Conservation (phyloP, 2,797 vertebrate genomes). For the Enteromius mattozi region DNA sequence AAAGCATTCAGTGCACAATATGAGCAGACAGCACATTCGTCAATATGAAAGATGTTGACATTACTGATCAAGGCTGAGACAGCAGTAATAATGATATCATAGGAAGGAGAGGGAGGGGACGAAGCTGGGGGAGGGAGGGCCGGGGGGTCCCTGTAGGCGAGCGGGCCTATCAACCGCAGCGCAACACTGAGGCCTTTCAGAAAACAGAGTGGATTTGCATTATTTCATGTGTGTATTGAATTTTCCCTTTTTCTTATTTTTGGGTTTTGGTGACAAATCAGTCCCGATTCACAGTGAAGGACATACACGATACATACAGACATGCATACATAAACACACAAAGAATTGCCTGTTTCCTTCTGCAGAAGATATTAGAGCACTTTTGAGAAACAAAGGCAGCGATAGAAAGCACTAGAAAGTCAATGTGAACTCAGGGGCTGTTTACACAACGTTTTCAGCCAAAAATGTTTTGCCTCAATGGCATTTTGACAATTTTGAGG, state of each 20-base stretch:
- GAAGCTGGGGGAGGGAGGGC: conserved; percentile 63
- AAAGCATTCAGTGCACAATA: conserved; percentile 99
- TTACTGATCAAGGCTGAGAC: conserved; percentile 98
- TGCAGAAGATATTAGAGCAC: conserved; percentile 25
- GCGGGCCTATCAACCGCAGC: conserved; percentile 78
- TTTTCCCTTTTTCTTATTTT: conserved; percentile 70
- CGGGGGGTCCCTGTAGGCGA: conserved; percentile 74
- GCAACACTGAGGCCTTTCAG: conserved; percentile 56
- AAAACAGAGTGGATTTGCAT: conserved; percentile 76
- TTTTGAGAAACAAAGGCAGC: background rate
- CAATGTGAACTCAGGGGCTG: no score
- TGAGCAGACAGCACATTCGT: conserved; percentile 98
- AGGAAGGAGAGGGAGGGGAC: conserved; percentile 75
- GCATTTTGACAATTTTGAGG: no score
- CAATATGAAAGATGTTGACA: conserved; percentile 99
- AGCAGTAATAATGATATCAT: conserved; percentile 94
- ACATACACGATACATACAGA: conserved; percentile 59
- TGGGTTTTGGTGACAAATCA: conserved; percentile 76
- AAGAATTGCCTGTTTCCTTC: conserved; percentile 55
- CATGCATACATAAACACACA: conserved; percentile 41
- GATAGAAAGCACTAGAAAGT: background rate
- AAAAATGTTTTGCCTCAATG: no score
- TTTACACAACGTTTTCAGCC: no score
- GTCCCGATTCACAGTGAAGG: conserved; percentile 67
- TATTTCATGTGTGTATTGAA: conserved; percentile 77